Evolutionary conservation across 1,140 invertebrate genomes (phyloP), one percentile per base, ranked within the genome.

Genomic region (Zaprionus inermis): DNA sequence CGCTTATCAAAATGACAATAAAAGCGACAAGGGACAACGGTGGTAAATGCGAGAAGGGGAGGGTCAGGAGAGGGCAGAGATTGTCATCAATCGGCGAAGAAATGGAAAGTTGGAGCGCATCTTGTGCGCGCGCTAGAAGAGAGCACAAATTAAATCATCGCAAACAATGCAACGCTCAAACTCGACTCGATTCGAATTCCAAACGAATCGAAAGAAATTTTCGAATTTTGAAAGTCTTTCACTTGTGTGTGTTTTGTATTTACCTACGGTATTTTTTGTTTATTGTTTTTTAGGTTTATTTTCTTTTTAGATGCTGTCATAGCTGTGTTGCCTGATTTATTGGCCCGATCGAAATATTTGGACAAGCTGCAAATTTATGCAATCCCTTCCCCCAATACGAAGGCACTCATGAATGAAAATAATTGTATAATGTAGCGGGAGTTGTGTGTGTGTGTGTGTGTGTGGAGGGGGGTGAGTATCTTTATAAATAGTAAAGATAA

Each of bases 101-200:
- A 86, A 86, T 83, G 72, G 82, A 86, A 86, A 86, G 82, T 86
- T 55, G 6, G 30, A 68, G 57, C 71, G 65, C 71, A 71, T 60
- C 67, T 59, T 32, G n/a, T n/a, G n/a, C 36, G 64, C 51, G 41
- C 57, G 58, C 72, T 71, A 77, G 70, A 76, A 76, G 68, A 76
- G 68, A 79, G 51, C 66, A 55, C 63, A 79, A 54, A 73, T 79
- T 77, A 49, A 83, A 75, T 74, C 78, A 85, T 82, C 57, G 3
- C 49, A 5, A 59, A 81, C 82, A 88, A 86, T 77, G 72, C 79
- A 73, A 28, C 24, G 18, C 3, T 28, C 24, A 28, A 28, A 49
- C 44, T 24, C 51, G 10, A 54, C 24, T 14, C 9, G n/a, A 49
- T 49, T 54, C 24, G 2, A 54, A 54, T 30, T n/a, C 16, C 12